Percentiles rank a stretch among this genome's conserved stretches.
phyloP scores from a whole-genome alignment of 2,797 vertebrate species.

The Champsocephalus esox region DNA sequence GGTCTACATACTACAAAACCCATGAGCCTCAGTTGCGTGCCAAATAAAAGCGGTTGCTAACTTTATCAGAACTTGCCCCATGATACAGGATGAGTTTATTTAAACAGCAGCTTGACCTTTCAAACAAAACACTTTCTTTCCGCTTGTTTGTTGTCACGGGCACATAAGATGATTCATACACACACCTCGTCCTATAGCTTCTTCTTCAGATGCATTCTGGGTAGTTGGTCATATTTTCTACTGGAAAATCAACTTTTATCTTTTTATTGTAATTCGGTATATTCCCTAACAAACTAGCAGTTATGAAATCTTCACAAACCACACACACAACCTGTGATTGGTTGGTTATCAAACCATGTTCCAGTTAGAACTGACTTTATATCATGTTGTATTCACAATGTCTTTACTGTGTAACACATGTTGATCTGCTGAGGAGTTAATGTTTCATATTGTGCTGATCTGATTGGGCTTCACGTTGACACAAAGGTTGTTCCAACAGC shows the following conservation, averaged over 20 bases:
- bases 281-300: background rate
- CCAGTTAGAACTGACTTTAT: background rate
- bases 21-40: background rate
- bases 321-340: background rate
- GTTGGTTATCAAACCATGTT: background rate
- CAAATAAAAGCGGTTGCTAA: background rate
- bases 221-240: background rate
- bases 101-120: background rate
- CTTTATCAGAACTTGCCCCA: background rate
- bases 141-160: background rate
- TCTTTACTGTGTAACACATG: background rate
- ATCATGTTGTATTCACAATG: background rate
- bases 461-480: background rate
- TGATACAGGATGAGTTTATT: background rate
- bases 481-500: background rate
- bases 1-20: background rate
- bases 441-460: background rate
- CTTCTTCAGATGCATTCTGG: background rate
- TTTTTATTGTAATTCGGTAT: background rate
- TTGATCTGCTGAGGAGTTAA: constrained; percentile 2
- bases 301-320: background rate
- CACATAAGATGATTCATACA: background rate
- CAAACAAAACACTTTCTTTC: background rate
- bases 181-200: background rate
- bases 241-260: no score